A percentile compares a stretch with the other conserved stretches of the same genome.
These are phyloP conservation scores for Sebastes itinus DNA, from an alignment of 2,797 vertebrate genomes.

Conservation along the genomic window DNA sequence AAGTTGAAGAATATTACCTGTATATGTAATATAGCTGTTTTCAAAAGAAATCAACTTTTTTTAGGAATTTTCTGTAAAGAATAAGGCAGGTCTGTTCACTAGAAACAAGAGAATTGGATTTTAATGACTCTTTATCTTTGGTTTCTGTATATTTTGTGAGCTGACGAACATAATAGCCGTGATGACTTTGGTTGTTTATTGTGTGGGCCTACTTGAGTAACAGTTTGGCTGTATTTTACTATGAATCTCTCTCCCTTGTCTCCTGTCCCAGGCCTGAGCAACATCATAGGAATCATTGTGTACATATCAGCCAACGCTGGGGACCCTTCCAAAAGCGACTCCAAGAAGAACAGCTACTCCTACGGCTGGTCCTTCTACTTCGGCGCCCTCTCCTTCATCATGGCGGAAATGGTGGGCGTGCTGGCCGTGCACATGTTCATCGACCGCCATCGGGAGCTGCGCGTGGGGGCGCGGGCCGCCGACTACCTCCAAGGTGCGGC, in stretches of 20 bases:
- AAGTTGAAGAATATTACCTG: too few species aligned
- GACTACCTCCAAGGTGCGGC: conserved; percentile 99
- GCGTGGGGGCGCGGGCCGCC: conserved; percentile 89
- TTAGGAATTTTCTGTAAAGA: too few species aligned
- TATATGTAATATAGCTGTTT: not conserved
- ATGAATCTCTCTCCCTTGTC: not conserved
- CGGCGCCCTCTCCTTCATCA: conserved; percentile 98
- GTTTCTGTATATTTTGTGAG: not conserved
- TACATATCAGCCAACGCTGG: conserved; percentile 99
- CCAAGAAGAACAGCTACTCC: conserved; percentile 99
- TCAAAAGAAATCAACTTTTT: rapidly evolving
- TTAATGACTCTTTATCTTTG: not conserved
- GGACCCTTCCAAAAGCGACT: conserved; percentile 98
- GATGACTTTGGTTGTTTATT: not conserved
- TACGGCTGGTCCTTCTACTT: conserved; percentile 99
- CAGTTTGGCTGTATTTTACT: not conserved
- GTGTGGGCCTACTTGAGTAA: not conserved
- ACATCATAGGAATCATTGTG: conserved; percentile 99
- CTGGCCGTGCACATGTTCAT: conserved; percentile 99
- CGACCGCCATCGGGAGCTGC: conserved; percentile 97
- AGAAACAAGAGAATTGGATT: not conserved
- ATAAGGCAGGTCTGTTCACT: not conserved
- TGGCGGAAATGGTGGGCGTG: conserved; percentile 99
- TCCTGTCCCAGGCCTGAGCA: conserved; percentile 89
- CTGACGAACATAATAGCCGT: not conserved